Evolutionary conservation across 2,113 vertebrate species (phyloP).

Genomic region (Eublepharis macularius): DNA sequence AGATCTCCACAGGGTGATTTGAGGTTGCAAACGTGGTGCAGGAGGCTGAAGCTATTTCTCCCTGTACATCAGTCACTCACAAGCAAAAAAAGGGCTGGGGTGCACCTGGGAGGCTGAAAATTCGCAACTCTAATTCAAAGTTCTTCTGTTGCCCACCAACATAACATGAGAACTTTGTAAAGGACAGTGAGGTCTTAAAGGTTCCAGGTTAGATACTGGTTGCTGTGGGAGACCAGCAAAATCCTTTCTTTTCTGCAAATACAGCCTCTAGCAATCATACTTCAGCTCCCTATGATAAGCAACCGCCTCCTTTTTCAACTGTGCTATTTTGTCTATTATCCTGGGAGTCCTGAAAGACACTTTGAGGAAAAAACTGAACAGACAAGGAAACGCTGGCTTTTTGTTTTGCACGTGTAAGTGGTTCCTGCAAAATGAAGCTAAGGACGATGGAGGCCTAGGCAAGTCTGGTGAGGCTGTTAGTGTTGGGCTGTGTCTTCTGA

Average conservation of each 20-base stretch:
- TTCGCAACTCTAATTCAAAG: too few species aligned
- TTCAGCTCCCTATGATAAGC: not conserved
- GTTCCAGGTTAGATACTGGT: not conserved
- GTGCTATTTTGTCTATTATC: not conserved
- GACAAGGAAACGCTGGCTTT: not conserved
- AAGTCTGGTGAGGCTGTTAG: too few species aligned
- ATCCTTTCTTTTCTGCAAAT: not conserved
- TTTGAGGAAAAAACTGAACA: not conserved
- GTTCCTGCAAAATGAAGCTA: not conserved
- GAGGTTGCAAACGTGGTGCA: too few species aligned
- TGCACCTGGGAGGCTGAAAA: too few species aligned
- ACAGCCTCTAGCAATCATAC: not conserved
- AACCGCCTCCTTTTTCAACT: not conserved
- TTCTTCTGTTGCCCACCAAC: too few species aligned
- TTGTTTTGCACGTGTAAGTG: not conserved
- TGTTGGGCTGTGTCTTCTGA: not conserved
- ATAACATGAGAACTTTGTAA: too few species aligned
- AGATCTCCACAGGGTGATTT: too few species aligned
- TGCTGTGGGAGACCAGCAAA: not conserved
- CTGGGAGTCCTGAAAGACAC: not conserved
- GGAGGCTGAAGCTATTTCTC: too few species aligned
- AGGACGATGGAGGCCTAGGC: not conserved
- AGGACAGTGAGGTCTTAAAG: too few species aligned
- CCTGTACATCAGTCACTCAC: too few species aligned
- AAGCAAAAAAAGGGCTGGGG: too few species aligned